These are phyloP conservation scores for Smutsia gigantea DNA, from an alignment of 2,797 vertebrate species.

Conservation along the genomic window DNA sequence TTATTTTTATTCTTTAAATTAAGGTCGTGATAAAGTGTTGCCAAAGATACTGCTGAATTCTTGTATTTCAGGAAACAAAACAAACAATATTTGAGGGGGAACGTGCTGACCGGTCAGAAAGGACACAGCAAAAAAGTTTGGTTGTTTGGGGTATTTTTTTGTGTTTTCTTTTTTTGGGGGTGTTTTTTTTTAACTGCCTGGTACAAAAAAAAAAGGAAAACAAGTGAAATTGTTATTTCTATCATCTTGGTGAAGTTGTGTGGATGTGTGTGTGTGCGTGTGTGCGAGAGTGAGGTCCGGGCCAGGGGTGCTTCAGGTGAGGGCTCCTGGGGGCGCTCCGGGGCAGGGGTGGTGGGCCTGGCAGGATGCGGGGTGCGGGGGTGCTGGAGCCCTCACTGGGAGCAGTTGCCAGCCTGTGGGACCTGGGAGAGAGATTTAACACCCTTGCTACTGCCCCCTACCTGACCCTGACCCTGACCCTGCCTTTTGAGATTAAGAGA, in stretches of 20 bases:
- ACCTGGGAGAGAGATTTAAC: not conserved
- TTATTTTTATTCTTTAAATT: slow-evolving; percentile 83
- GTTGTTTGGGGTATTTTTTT: slow-evolving; percentile 58
- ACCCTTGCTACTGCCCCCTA: slow-evolving; percentile 31
- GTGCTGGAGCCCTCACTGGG: not conserved
- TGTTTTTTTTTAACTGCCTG: slow-evolving; percentile 69
- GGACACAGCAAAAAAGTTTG: slow-evolving; percentile 54
- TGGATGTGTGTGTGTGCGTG: slow-evolving; percentile 34
- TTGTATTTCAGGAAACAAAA: slow-evolving; percentile 77
- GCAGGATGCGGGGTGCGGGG: not conserved
- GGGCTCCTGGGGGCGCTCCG: not conserved
- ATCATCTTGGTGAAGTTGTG: slow-evolving; percentile 42
- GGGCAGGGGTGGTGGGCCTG: not conserved
- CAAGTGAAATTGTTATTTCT: slow-evolving; percentile 74
- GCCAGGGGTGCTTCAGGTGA: not conserved
- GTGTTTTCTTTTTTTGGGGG: slow-evolving; percentile 50
- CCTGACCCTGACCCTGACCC: not conserved
- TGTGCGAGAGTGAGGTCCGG: slow-evolving; percentile 3
- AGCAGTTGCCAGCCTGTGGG: not conserved
- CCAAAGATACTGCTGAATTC: slow-evolving; percentile 84
- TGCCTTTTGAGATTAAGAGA: slow-evolving; percentile 64
- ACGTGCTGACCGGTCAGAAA: not conserved
- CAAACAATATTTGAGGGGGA: slow-evolving; percentile 45
- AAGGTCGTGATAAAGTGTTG: slow-evolving; percentile 85
- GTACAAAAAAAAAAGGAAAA: slow-evolving; percentile 66